Conservation (phyloP, 1,140 invertebrate species). For the Pseudachorutes palmiensis region DNA sequence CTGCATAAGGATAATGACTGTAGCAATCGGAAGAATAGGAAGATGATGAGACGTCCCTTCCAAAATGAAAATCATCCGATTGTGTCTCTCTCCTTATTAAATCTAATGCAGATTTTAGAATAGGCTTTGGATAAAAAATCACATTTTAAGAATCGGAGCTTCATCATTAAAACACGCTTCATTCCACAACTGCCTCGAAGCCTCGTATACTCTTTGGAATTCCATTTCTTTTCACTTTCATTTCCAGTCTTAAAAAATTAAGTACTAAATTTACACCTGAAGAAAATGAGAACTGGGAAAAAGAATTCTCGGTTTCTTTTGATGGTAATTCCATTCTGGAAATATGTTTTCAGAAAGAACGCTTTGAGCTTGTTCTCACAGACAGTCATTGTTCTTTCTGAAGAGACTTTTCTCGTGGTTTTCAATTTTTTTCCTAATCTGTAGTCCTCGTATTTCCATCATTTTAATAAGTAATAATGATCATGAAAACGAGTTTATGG, state of each 20-base stretch:
- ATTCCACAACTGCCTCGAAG: too few species aligned
- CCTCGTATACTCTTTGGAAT: not conserved
- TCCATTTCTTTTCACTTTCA: not conserved
- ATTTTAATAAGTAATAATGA: not conserved
- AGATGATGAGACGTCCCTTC: not conserved
- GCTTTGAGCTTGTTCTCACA: not conserved
- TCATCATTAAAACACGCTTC: not conserved
- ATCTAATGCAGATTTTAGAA: too few species aligned
- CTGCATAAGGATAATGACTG: not conserved
- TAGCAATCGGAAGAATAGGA: not conserved
- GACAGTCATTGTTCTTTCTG: too few species aligned
- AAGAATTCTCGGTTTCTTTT: not conserved
- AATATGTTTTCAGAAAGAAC: not conserved
- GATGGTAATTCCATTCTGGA: not conserved
- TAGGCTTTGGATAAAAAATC: not conserved
- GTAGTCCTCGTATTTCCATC: not conserved
- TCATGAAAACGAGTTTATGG: not conserved
- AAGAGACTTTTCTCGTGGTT: too few species aligned
- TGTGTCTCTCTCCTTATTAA: not conserved
- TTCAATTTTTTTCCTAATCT: not conserved
- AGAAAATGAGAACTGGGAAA: not conserved
- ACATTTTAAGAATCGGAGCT: not conserved
- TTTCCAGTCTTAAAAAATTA: not conserved
- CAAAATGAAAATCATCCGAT: not conserved
- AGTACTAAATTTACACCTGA: not conserved